Base-by-base conservation (phyloP, 2,797 vertebrate genomes). In the Melopsittacus undulatus region DNA sequence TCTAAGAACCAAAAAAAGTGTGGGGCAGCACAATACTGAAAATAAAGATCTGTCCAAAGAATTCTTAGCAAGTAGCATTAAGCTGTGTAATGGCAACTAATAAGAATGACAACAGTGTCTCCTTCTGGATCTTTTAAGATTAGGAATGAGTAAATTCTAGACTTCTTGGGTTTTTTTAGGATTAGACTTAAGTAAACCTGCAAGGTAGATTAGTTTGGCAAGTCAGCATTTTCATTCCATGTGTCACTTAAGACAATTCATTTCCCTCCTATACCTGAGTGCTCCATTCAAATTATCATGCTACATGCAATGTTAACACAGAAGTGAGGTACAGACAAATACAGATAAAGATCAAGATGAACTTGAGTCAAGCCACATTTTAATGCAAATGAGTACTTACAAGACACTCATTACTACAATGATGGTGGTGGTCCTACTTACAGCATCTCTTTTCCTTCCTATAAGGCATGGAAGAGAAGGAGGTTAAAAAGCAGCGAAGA, bases 361-460 rank as follows among this genome's bases (percentile, higher is more conserved):
- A 19, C 30, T 90, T n/a, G 10, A 89, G 21, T 68, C 59, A 83
- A 94, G 24, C 42, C 72, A 86, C 22, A 27, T 43, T 87, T 76
- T 68, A 92, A 86, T 76, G 69, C 64, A 89, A 94, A 64, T 22
- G 74, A 94, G 63, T 97, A 98, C 98, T 98, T 96, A 98, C 98
- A 98, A 98, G 91, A 98, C 72, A 67, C 98, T 98, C 98, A 98
- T 98, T 77, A 98, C 90, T 89, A 97, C 87, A 91, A 98, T 97
- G 66, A 98, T 97, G 83, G 89, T 66, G 3, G 94, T 96, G 87
- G 97, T 97, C 90, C 72, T 97, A 77, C 77, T 97, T 93, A 96
- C 91, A 83, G 86, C 69, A 75, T 97, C 96, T 82, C 96, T 97
- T 94, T 97, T 98, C 91, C 96, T 97, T 94, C 97, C 98, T 98